phyloP scores from a whole-genome alignment of 53 echinoderm and acorn worm species.

The Mesocentrotus franciscanus region DNA sequence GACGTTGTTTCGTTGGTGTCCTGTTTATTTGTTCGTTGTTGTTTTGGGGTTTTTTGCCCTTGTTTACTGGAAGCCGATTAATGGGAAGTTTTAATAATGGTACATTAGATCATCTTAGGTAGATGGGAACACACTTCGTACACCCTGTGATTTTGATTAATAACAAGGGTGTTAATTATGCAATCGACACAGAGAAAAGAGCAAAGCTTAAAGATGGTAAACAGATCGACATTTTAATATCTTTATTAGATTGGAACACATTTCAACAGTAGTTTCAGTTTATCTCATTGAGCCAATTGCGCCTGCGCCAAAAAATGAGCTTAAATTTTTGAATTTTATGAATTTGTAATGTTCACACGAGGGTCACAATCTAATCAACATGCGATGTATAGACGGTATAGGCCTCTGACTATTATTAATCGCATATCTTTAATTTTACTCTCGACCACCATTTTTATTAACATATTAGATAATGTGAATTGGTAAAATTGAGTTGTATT shows the following conservation, averaged over 20 bases:
- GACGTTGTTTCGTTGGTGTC: not conserved
- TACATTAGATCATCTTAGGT: not conserved
- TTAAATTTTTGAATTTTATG: no score
- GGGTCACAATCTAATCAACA: no score
- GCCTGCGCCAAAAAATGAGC: no score
- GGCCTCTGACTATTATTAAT: no score
- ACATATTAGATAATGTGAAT: not conserved
- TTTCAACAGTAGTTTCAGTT: not conserved
- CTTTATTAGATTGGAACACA: not conserved
- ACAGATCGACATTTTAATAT: not conserved
- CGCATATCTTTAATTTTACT: not conserved
- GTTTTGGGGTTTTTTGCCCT: not conserved
- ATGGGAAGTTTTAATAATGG: not conserved
- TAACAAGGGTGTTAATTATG: not conserved
- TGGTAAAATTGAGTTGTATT: not conserved
- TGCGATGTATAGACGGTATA: no score
- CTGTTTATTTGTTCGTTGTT: not conserved
- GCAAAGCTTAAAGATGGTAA: not conserved
- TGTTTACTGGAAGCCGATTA: not conserved
- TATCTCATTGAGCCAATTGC: no score
- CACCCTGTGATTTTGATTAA: not conserved
- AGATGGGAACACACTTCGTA: not conserved
- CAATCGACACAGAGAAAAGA: no score
- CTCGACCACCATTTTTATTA: not conserved
- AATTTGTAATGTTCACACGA: no score